These are phyloP conservation scores for Lineus longissimus DNA, from an alignment of 1,140 invertebrate genomes.

Conservation along the genomic window DNA sequence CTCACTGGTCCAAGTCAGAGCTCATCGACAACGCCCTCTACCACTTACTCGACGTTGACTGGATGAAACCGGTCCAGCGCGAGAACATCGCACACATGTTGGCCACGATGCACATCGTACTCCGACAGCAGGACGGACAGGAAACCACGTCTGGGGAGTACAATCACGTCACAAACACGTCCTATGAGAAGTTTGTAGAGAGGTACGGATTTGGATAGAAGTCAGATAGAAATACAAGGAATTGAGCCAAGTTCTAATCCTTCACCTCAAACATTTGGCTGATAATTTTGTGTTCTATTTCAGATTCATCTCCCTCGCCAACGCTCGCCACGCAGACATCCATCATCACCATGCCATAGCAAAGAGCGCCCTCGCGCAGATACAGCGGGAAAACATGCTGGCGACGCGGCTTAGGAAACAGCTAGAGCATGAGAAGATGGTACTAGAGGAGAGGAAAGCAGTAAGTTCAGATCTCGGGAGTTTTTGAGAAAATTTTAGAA, in stretches of 20 bases:
- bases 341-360: conserved; percentile 36
- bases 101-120: conserved; percentile 51
- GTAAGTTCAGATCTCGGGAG: conserved; percentile 28
- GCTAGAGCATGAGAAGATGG: conserved; percentile 52
- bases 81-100: conserved; percentile 54
- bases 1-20: conserved; percentile 47
- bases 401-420: conserved; percentile 46
- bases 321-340: conserved; percentile 33
- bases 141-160: conserved; percentile 45
- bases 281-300: conserved; percentile 9
- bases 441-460: conserved; percentile 48
- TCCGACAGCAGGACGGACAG: conserved; percentile 48
- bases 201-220: conserved; percentile 29
- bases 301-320: conserved; percentile 49
- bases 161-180: conserved; percentile 48
- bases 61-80: conserved; percentile 41
- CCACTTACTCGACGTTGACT: conserved; percentile 47
- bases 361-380: conserved; percentile 39
- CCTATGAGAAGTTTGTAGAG: conserved; percentile 52
- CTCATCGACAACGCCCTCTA: conserved; percentile 47
- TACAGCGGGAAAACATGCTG: conserved; percentile 42
- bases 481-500: not conserved
- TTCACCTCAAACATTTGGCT: too few species aligned
- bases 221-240: too few species aligned
- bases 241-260: too few species aligned